phyloP scores from a whole-genome alignment of 2,113 vertebrate genomes.

The Microtus oregoni region DNA sequence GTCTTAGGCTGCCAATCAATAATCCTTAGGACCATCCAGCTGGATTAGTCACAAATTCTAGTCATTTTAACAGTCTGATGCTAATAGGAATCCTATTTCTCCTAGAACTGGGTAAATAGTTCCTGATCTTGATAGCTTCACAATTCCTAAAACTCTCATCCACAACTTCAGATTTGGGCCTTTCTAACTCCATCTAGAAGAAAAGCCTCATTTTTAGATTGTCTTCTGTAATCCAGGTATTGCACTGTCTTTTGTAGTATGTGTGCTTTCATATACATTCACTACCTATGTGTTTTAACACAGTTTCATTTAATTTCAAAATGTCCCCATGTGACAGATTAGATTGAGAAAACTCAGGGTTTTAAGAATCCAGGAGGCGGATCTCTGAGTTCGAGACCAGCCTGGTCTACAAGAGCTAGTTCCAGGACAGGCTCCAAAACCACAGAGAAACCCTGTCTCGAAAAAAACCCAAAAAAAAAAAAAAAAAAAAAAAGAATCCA shows the following conservation, averaged over 20 bases:
- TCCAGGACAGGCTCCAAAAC: too few species aligned
- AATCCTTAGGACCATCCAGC: neutral
- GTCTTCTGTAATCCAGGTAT: neutral
- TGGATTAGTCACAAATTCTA: conserved; percentile 32
- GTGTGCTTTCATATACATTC: neutral
- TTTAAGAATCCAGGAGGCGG: neutral
- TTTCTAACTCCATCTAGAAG: neutral
- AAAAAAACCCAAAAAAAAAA: too few species aligned
- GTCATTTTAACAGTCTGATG: neutral
- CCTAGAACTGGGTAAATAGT: neutral
- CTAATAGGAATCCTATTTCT: neutral
- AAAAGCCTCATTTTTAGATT: neutral
- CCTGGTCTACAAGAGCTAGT: too few species aligned
- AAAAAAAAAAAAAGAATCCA: too few species aligned
- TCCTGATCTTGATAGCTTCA: conserved; percentile 2
- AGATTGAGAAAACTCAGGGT: neutral
- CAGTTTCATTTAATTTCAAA: conserved; percentile 29
- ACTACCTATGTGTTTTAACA: neutral
- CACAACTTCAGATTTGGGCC: conserved; percentile 7
- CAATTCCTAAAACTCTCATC: neutral
- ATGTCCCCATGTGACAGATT: neutral
- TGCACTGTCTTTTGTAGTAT: neutral
- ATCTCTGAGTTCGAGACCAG: too few species aligned
- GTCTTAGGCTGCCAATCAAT: neutral
- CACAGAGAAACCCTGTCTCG: too few species aligned